Evolutionary conservation across 2,888 invertebrate species (phyloP), one percentile per base, ranked within the genome.

Genomic region (Piscicola geometra): DNA sequence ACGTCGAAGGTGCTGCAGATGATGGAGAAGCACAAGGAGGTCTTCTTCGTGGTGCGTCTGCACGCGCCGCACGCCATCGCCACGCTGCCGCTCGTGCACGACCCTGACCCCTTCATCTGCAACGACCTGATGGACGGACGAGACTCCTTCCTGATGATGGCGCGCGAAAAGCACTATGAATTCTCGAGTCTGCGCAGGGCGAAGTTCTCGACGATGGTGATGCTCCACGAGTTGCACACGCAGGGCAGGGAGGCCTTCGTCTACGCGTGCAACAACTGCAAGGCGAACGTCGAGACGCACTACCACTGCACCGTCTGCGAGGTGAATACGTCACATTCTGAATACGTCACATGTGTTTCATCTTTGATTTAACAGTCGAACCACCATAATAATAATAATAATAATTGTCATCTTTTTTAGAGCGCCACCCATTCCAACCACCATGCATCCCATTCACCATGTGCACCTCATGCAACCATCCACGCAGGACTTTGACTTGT

Each of bases 21-120:
- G 18, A 98, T 99, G 96, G 99, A 99, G 86, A 99, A 99, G 85
- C 98, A 99, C 87, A 98, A 98, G 87, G 99, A 99, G 87, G 98
- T 99, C 77, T 99, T 99, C 89, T 99, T 99, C 88, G 99, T 99
- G 67, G 99, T 99, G 82, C 90, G 98, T 83, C 89, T 99, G 85
- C 95, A 97, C 88, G 93, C 94, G 83, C 93, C 93, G 78, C 95
- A 95, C 87, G 35, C 28, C 30, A 92, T 93, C 80, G 93, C 93
- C 80, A 93, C 92, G 85, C 84, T 88, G 56, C 88, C 93, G 90
- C 91, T 93, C 30, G 96, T 99, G 84, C 91, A 92, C 88, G 99
- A 99, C 88, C 96, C 96, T 5, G 99, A 99, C 88, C 93, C 94
- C 64, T 89, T 93, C 82, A 90, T 95, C 81, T 91, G 92, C 84